Base-by-base conservation (phyloP, 2,888 invertebrate genomes). In the Polydrusus cervinus region DNA sequence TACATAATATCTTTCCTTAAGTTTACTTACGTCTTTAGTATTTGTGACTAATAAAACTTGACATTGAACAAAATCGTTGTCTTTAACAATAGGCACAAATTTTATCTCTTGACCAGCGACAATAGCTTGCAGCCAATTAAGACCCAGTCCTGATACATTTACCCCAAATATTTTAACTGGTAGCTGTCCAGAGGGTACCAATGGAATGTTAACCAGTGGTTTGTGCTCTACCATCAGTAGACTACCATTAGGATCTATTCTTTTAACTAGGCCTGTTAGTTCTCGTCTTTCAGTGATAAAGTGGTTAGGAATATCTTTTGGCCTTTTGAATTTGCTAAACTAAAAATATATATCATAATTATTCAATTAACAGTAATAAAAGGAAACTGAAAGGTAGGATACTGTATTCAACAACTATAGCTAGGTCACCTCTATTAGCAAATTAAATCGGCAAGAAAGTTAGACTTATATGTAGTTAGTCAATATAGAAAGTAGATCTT, bases 111-210 rank as follows among this genome's bases (percentile, higher is more conserved):
- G 83, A 16, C 86, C 87, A 30, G 82, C 84, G 49, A 88, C 86
- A 73, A 89, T 83, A 6, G 86, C 82, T 78, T 88, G 87, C 53
- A 89, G 79, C 88, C 88, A 89, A 79, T 83, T 88, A 18, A 88
- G 78, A 13, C 90, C 90, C 78, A 89, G 85, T 34, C 87, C 84
- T 10, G 86, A 87, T 25, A 90, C 82, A 51, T 89, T 83, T 9
- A 90, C 85, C 49, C 89, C 89, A 49, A 89, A 88, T 69, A 90
- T 85, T 82, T 89, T 89, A 13, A 90, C 86, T n/a, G 90, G 90
- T 74, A 90, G 83, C 78, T 86, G 85, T 25, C 82, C 84, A 25
- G 78, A 77, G 43, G 80, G 80, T 53, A 82, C 66, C 38, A 80
- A 77, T n/a, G 84, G 84, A 25, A 86, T 66, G 43, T 83, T 69